Conservation (phyloP, 2,888 invertebrate genomes). For the Plagodis pulveraria region DNA sequence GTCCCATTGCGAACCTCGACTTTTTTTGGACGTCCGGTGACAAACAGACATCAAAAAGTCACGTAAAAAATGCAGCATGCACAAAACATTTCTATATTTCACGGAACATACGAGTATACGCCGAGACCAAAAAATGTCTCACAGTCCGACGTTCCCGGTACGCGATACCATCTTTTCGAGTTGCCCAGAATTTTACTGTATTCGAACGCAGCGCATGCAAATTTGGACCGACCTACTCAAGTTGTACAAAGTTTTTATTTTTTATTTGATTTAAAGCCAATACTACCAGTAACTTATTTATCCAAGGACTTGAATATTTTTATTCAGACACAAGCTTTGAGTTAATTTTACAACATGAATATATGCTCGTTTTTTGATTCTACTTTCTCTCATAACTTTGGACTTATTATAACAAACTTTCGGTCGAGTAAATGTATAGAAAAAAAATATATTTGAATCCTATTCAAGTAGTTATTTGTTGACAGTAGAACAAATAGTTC, state of each 20-base stretch:
- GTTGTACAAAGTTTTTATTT: slow-evolving; percentile 33
- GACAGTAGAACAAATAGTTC: too few relatives aligned
- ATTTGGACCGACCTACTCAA: slow-evolving; percentile 30
- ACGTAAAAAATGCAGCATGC: slow-evolving; percentile 14
- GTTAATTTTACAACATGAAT: background rate
- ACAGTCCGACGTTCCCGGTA: slow-evolving; percentile 18
- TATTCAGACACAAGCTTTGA: slow-evolving; percentile 22
- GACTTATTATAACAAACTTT: too few relatives aligned
- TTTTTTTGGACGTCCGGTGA: too few relatives aligned
- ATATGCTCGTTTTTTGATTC: too few relatives aligned
- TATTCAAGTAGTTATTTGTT: too few relatives aligned
- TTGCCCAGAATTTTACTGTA: slow-evolving; percentile 33
- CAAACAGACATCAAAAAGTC: background rate
- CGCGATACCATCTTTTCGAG: slow-evolving; percentile 27
- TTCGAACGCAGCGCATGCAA: slow-evolving; percentile 35
- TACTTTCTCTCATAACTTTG: too few relatives aligned
- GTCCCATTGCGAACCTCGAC: too few relatives aligned
- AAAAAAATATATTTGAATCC: too few relatives aligned
- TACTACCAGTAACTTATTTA: slow-evolving; percentile 15
- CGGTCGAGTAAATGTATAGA: too few relatives aligned
- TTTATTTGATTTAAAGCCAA: slow-evolving; percentile 29
- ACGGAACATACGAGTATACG: slow-evolving; percentile 19
- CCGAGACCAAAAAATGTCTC: slow-evolving; percentile 31
- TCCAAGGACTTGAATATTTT: slow-evolving; percentile 30
- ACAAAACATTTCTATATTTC: slow-evolving; percentile 26